phyloP scores from a whole-genome alignment of 2,797 vertebrate species.

The Typhlichthys subterraneus region DNA sequence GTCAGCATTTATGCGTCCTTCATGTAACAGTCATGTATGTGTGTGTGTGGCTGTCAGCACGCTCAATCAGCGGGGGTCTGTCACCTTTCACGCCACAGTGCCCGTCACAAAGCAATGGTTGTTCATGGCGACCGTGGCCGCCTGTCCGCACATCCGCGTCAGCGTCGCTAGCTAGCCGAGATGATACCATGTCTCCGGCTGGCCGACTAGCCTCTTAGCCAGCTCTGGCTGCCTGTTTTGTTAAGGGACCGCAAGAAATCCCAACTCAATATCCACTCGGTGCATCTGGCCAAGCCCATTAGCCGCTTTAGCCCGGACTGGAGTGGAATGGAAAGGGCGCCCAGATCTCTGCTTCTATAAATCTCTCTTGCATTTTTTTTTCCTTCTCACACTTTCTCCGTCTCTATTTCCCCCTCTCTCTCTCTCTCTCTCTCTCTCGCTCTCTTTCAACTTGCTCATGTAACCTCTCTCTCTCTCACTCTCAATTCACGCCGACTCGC shows the following conservation, averaged over 20 bases:
- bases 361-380: conserved; percentile 10
- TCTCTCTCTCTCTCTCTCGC: conserved; percentile 10
- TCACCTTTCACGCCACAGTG: too few species aligned
- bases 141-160: too few species aligned
- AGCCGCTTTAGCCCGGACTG: conserved; percentile 65
- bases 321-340: too few species aligned
- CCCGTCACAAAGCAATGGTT: too few species aligned
- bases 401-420: conserved; percentile 23
- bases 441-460: not conserved
- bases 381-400: conserved; percentile 9
- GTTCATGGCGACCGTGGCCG: too few species aligned
- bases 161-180: too few species aligned
- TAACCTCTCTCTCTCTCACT: too few species aligned
- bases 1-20: too few species aligned
- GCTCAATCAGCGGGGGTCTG: not conserved
- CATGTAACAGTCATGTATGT: not conserved
- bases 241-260: conserved; percentile 71
- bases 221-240: conserved; percentile 64
- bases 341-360: too few species aligned
- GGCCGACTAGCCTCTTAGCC: conserved; percentile 35
- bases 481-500: too few species aligned
- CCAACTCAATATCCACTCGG: conserved; percentile 78
- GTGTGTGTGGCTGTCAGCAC: conserved; percentile 14
- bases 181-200: too few species aligned
- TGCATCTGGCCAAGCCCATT: conserved; percentile 72